phyloP scores from a whole-genome alignment of 2,888 invertebrate species.

The Aproaerema taeniolella region DNA sequence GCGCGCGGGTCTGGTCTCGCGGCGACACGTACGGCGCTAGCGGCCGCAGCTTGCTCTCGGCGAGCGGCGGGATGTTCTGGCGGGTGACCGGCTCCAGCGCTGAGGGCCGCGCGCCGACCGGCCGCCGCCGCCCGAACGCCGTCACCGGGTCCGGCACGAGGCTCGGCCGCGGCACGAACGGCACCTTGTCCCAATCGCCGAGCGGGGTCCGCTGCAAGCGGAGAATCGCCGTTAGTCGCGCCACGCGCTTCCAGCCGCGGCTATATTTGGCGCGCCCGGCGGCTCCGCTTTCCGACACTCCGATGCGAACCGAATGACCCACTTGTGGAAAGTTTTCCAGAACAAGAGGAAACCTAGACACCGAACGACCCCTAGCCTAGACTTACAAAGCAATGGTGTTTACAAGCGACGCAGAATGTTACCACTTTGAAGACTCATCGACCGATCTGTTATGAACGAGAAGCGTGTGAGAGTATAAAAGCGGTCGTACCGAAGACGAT shows the following conservation, averaged over 20 bases:
- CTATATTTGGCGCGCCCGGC: slow-evolving; percentile 78
- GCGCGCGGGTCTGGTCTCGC: slow-evolving; percentile 80
- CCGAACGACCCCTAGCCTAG: slow-evolving; percentile 25
- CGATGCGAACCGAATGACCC: slow-evolving; percentile 62
- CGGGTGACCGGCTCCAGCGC: slow-evolving; percentile 75
- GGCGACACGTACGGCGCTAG: slow-evolving; percentile 83
- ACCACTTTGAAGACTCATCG: slow-evolving; percentile 31
- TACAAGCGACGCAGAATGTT: slow-evolving; percentile 47
- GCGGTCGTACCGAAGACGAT: not conserved
- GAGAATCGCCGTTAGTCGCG: slow-evolving; percentile 73
- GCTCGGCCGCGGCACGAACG: slow-evolving; percentile 90
- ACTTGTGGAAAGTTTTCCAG: slow-evolving; percentile 43
- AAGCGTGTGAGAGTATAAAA: no score
- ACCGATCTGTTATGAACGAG: not conserved
- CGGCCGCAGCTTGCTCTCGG: slow-evolving; percentile 76
- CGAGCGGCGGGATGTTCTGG: slow-evolving; percentile 80
- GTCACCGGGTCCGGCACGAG: slow-evolving; percentile 90
- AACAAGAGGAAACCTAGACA: slow-evolving; percentile 11
- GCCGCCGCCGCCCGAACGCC: slow-evolving; percentile 84
- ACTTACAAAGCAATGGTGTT: slow-evolving; percentile 32
- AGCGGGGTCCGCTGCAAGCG: slow-evolving; percentile 84
- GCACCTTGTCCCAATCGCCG: slow-evolving; percentile 93
- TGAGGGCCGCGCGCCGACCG: slow-evolving; percentile 62
- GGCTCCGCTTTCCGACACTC: slow-evolving; percentile 61
- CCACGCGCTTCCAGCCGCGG: slow-evolving; percentile 70